Percentiles rank a stretch among this genome's conserved stretches.
These are phyloP conservation scores for Gallinago nigripennis DNA, from an alignment of 2,797 vertebrate genomes.

Conservation along the genomic window DNA sequence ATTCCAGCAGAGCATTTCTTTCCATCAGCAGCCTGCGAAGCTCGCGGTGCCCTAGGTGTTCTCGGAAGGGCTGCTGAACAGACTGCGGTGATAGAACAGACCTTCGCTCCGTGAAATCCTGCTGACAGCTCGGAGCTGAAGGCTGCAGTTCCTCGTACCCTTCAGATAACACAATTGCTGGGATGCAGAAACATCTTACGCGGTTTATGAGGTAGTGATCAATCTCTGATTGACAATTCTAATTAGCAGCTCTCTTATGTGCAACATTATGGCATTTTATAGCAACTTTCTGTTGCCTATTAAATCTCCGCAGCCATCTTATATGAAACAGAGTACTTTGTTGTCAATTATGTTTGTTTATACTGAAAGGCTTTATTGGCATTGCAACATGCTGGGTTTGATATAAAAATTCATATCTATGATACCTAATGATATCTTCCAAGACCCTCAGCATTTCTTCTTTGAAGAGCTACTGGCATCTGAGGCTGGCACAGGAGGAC, in stretches of 20 bases:
- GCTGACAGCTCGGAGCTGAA: conserved; percentile 71
- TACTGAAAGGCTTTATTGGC: conserved; percentile 33
- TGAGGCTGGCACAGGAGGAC: conserved; percentile 38
- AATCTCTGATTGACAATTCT: conserved; percentile 78
- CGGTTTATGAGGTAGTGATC: conserved; percentile 69
- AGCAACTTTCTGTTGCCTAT: conserved; percentile 62
- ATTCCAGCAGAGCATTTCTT: not conserved
- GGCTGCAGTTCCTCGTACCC: conserved; percentile 51
- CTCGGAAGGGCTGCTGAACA: conserved; percentile 65
- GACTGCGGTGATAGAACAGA: conserved; percentile 61
- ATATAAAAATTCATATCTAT: conserved; percentile 34
- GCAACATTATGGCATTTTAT: conserved; percentile 58
- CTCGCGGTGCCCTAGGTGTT: conserved; percentile 57
- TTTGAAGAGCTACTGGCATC: conserved; percentile 40
- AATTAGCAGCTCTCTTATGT: conserved; percentile 76
- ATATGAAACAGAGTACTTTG: conserved; percentile 36
- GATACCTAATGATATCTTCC: not conserved
- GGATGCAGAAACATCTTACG: conserved; percentile 59
- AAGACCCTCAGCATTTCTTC: conserved; percentile 49
- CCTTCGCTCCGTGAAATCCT: conserved; percentile 52
- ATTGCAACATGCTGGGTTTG: conserved; percentile 2
- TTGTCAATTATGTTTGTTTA: conserved; percentile 65
- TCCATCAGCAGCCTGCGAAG: conserved; percentile 29
- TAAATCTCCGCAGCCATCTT: conserved; percentile 47
- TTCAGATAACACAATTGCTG: conserved; percentile 74